Conservation (phyloP, 2,113 vertebrate genomes). For the Pollimyrus isidori region DNA sequence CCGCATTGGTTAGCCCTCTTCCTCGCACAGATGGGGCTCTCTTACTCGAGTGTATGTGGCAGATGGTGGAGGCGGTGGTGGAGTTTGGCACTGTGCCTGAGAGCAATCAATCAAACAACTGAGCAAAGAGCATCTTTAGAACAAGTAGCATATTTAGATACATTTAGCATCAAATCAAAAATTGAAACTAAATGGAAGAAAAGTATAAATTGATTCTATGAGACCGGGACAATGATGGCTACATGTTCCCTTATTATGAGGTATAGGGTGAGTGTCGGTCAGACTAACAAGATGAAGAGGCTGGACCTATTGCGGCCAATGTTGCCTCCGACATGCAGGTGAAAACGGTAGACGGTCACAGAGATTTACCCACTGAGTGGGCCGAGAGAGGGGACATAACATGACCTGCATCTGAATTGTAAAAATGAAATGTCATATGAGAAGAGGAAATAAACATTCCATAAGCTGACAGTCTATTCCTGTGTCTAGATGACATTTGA, state of each 20-base stretch:
- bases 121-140: background rate
- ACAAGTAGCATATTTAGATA: background rate
- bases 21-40: slow-evolving; percentile 13
- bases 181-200: background rate
- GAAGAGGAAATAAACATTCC: slow-evolving; percentile 6
- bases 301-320: background rate
- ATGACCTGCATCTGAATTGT: background rate
- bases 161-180: background rate
- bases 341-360: background rate
- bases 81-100: background rate
- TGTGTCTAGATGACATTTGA: background rate
- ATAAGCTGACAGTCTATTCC: background rate
- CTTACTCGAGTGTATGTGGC: background rate
- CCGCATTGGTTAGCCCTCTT: background rate
- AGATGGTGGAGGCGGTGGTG: background rate
- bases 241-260: background rate
- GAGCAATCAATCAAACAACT: background rate
- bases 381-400: background rate
- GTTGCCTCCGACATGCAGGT: background rate
- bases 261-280: background rate
- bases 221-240: background rate
- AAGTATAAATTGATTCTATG: background rate
- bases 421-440: background rate
- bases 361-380: background rate
- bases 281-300: background rate